Evolutionary conservation across 2,797 vertebrate genomes (phyloP).

Genomic region (Liasis olivaceus): DNA sequence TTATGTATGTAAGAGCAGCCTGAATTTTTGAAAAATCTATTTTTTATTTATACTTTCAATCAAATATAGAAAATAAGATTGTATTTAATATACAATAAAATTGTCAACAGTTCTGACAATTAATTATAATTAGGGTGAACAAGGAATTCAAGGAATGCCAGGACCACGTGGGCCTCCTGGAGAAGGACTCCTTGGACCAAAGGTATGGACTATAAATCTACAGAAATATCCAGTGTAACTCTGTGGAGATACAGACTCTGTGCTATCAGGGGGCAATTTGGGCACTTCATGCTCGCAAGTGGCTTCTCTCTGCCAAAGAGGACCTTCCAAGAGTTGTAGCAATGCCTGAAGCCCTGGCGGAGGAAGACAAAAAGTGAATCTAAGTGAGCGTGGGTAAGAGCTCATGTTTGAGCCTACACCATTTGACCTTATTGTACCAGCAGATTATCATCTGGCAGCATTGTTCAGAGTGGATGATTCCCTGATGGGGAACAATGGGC

Average conservation of each 20-base stretch:
- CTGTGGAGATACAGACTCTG: neutral
- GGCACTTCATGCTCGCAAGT: neutral
- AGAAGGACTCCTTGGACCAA: constrained; percentile 85
- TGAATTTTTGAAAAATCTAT: neutral
- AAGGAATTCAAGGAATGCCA: constrained; percentile 85
- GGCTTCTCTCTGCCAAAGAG: neutral
- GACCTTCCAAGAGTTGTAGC: neutral
- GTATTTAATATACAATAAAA: constrained; percentile 14
- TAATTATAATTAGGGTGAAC: constrained; percentile 81
- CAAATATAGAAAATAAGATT: constrained; percentile 10
- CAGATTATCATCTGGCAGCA: neutral
- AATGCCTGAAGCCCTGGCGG: no score
- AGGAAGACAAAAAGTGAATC: no score
- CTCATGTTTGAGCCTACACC: no score
- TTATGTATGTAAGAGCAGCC: constrained; percentile 27
- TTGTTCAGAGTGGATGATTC: neutral
- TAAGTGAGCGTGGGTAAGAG: no score
- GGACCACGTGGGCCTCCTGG: constrained; percentile 87
- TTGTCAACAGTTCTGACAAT: constrained; percentile 42
- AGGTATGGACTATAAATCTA: constrained; percentile 73
- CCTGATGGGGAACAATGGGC: neutral
- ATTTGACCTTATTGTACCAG: neutral
- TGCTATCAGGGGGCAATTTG: neutral
- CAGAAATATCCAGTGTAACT: neutral
- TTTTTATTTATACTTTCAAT: neutral